Conservation (phyloP, 1,140 invertebrate species). For the Drosophila baimaii region DNA sequence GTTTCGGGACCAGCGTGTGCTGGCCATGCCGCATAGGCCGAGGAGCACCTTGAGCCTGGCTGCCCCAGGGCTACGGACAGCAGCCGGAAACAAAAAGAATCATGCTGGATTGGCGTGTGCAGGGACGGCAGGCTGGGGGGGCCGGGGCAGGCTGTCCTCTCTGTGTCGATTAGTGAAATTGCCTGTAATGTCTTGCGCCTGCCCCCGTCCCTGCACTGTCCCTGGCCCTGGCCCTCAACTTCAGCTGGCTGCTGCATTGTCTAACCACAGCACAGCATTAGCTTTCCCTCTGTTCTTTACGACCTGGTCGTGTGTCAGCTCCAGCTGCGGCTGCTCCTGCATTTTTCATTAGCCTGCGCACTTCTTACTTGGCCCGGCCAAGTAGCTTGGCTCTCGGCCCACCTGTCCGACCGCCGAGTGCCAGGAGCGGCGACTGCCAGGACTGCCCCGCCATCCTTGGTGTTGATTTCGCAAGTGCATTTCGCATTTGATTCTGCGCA, state of each 20-base stretch:
- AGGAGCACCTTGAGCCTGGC: conserved; percentile 66
- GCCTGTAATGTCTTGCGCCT: conserved; percentile 67
- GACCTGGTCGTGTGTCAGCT: conserved; percentile 61
- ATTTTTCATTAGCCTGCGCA: conserved; percentile 73
- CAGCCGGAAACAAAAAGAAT: conserved; percentile 12
- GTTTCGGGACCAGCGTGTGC: conserved; percentile 28
- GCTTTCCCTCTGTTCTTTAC: conserved; percentile 60
- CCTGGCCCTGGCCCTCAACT: conserved; percentile 44
- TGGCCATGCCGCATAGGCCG: conserved; percentile 56
- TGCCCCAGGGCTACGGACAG: conserved; percentile 51
- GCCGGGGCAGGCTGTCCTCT: conserved; percentile 25
- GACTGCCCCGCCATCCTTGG: conserved; percentile 3
- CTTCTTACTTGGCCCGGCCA: conserved; percentile 28
- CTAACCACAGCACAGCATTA: conserved; percentile 61
- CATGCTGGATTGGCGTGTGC: conserved; percentile 8
- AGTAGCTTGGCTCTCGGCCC: conserved; percentile 45
- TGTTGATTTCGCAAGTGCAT: conserved; percentile 72
- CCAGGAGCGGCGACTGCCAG: conserved; percentile 1
- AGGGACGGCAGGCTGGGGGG: background rate
- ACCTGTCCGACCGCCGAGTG: conserved; percentile 46
- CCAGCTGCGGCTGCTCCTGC: conserved; percentile 57
- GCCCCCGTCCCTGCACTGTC: background rate
- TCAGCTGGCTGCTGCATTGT: conserved; percentile 59
- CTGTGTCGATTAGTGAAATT: conserved; percentile 79
- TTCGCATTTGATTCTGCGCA: conserved; percentile 68